Evolutionary conservation across 53 echinoderm and acorn worm species (phyloP).

Genomic region (Hippasteria phrygiana): DNA sequence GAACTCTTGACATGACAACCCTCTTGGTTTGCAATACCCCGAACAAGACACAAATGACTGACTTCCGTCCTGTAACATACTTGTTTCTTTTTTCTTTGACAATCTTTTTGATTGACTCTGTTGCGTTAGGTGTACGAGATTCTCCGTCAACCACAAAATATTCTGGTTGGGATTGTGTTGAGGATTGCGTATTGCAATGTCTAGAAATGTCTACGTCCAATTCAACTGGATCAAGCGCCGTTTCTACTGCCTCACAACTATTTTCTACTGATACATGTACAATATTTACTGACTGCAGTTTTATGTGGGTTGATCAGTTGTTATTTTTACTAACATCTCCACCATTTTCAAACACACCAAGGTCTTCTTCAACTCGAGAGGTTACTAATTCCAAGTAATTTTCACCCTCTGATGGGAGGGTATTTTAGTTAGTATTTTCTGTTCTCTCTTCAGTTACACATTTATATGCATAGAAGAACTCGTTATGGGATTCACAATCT

Average conservation of each 20-base stretch:
- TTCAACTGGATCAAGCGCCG: neutral
- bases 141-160: constrained; percentile 36
- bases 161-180: too few relatives aligned
- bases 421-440: neutral
- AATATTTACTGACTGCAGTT: neutral
- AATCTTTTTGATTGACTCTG: neutral
- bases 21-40: constrained; percentile 11
- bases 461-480: constrained; percentile 22
- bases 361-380: neutral
- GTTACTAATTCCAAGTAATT: neutral
- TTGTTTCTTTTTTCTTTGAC: constrained; percentile 2
- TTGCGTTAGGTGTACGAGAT: neutral
- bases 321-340: neutral
- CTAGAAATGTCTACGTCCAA: too few relatives aligned
- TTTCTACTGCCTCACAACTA: neutral
- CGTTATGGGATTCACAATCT: constrained; percentile 33
- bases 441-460: neutral
- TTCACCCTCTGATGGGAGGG: constrained; percentile 8
- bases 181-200: too few relatives aligned
- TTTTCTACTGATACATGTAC: too few relatives aligned
- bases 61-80: neutral
- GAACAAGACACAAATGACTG: neutral
- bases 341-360: neutral
- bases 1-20: neutral
- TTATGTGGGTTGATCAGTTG: constrained; percentile 7